A percentile compares a stretch with the other conserved stretches of the same genome.
Conservation (phyloP, 1,140 invertebrate species). For the Agrilus planipennis region DNA sequence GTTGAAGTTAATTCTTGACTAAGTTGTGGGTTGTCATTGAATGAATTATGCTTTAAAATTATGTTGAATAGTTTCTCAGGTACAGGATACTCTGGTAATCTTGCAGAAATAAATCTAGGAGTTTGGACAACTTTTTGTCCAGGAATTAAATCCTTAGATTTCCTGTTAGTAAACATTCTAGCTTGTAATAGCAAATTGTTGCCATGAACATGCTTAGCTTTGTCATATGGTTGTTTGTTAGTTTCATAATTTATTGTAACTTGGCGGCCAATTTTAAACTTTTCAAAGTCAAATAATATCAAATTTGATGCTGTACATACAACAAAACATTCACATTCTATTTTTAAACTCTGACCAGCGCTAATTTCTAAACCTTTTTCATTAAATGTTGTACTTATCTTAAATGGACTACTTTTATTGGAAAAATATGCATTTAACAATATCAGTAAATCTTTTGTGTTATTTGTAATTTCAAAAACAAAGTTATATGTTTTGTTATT, state of each 20-base stretch:
- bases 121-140: too few relatives aligned
- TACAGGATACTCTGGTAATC: constrained; percentile 40
- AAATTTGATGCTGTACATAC: constrained; percentile 46
- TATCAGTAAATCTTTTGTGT: constrained; percentile 13
- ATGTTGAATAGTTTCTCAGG: constrained; percentile 43
- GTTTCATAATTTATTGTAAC: constrained; percentile 37
- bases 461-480: constrained; percentile 21
- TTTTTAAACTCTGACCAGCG: constrained; percentile 26
- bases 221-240: too few relatives aligned
- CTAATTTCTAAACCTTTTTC: constrained; percentile 24
- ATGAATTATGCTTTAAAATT: constrained; percentile 21
- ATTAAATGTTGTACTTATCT: constrained; percentile 23
- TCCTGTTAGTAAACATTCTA: too few relatives aligned
- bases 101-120: constrained; percentile 41
- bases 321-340: constrained; percentile 36
- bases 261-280: constrained; percentile 43
- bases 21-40: constrained; percentile 30
- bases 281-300: constrained; percentile 43
- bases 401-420: constrained; percentile 31
- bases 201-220: too few relatives aligned
- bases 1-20: constrained; percentile 30
- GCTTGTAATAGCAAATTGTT: too few relatives aligned
- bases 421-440: constrained; percentile 17
- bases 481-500: constrained; percentile 31
- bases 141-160: too few relatives aligned